phyloP scores from a whole-genome alignment of 1,140 invertebrate species.

The Drosophila truncata region DNA sequence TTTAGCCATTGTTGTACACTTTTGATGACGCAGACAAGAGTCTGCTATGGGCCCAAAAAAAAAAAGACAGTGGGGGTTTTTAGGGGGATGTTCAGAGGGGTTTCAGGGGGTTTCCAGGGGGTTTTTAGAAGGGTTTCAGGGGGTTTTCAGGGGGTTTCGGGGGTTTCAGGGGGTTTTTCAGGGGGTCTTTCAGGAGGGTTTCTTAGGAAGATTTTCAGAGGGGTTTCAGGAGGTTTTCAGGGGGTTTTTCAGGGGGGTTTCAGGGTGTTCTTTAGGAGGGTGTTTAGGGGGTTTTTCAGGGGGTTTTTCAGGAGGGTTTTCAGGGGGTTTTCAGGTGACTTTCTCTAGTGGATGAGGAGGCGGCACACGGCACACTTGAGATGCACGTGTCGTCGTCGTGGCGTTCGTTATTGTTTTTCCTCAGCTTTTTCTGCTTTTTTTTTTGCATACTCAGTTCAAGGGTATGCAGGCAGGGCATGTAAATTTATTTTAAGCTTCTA shows the following conservation, averaged over 20 bases:
- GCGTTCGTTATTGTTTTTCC: constrained; percentile 38
- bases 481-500: constrained; percentile 15
- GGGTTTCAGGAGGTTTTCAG: neutral
- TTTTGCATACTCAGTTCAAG: constrained; percentile 23
- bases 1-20: constrained; percentile 80
- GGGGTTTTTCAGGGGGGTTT: neutral
- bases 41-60: constrained; percentile 27
- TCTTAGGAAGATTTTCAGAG: neutral
- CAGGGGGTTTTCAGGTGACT: neutral
- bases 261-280: neutral
- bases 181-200: neutral
- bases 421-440: constrained; percentile 12
- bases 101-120: neutral
- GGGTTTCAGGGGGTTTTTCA: neutral
- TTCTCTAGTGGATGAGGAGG: neutral
- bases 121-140: too few species aligned
- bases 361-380: constrained; percentile 34
- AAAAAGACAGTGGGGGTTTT: neutral
- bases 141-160: neutral
- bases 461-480: constrained; percentile 9
- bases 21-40: constrained; percentile 75
- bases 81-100: neutral
- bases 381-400: constrained; percentile 57
- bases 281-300: neutral
- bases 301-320: neutral